phyloP scores from a whole-genome alignment of 1,140 invertebrate genomes.

The Pachypsylla venusta region DNA sequence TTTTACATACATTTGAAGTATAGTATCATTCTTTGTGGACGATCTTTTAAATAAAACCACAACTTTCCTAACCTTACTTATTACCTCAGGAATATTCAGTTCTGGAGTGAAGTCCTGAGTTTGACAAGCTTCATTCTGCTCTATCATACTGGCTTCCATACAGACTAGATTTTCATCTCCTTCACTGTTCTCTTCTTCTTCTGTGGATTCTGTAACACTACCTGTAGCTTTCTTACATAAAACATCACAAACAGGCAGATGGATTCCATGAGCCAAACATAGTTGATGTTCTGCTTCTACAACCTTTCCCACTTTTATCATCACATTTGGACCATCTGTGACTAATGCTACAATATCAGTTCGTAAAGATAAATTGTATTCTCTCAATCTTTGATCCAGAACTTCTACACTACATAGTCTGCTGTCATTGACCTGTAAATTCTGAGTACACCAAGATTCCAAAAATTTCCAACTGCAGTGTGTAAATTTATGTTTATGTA shows the following conservation, averaged over 20 bases:
- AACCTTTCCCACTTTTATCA: slow-evolving; percentile 20
- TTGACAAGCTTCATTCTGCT: neutral
- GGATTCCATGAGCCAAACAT: slow-evolving; percentile 18
- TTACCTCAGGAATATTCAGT: neutral
- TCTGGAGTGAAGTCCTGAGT: neutral
- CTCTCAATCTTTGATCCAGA: neutral
- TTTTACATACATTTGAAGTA: neutral
- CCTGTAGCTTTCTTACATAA: slow-evolving; percentile 14
- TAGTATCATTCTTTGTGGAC: neutral
- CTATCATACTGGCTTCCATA: too few relatives aligned
- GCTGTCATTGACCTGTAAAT: neutral
- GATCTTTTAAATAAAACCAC: neutral
- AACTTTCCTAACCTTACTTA: too few relatives aligned
- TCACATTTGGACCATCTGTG: slow-evolving; percentile 19
- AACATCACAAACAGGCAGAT: slow-evolving; percentile 17
- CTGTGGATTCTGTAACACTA: slow-evolving; percentile 4
- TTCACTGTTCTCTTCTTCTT: neutral
- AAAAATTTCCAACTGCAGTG: neutral
- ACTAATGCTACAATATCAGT: too few relatives aligned
- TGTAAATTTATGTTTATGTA: too few relatives aligned
- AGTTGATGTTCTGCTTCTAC: slow-evolving; percentile 18
- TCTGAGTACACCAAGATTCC: neutral
- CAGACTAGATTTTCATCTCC: too few relatives aligned
- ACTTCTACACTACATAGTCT: neutral
- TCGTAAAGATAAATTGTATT: neutral